These are phyloP conservation scores for Eurytoma adleriae DNA, from an alignment of 2,888 invertebrate genomes.

Conservation along the genomic window DNA sequence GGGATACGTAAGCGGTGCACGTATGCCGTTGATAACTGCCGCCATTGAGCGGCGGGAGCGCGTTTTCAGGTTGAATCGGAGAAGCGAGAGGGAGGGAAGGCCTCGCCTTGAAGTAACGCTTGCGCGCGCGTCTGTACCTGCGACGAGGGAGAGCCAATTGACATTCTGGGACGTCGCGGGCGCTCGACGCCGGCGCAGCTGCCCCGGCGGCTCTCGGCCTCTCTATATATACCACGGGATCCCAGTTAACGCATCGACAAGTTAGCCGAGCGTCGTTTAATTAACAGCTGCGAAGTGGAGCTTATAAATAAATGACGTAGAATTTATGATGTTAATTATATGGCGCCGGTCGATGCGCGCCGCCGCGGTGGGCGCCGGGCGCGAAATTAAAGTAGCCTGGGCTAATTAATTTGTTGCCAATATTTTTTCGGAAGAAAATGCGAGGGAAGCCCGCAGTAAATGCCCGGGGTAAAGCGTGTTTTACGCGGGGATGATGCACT, in stretches of 20 bases:
- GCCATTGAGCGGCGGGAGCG: too few species aligned
- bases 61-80: too few species aligned
- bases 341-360: not conserved
- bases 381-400: not conserved
- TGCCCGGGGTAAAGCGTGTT: too few species aligned
- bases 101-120: too few species aligned
- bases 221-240: not conserved
- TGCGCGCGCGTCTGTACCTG: too few species aligned
- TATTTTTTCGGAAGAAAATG: not conserved
- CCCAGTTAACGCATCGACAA: conserved; percentile 29
- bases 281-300: conserved; percentile 42
- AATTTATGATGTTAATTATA: conserved; percentile 42
- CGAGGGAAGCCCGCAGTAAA: not conserved
- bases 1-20: too few species aligned
- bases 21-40: too few species aligned
- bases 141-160: too few species aligned
- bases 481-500: too few species aligned
- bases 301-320: conserved; percentile 40
- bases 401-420: not conserved
- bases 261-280: conserved; percentile 35
- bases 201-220: not conserved
- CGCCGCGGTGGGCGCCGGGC: too few species aligned
- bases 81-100: too few species aligned
- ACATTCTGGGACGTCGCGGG: not conserved
- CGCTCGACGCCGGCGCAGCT: not conserved